phyloP scores from a whole-genome alignment of 2,113 vertebrate genomes.

The Mystacornis crossleyi region DNA sequence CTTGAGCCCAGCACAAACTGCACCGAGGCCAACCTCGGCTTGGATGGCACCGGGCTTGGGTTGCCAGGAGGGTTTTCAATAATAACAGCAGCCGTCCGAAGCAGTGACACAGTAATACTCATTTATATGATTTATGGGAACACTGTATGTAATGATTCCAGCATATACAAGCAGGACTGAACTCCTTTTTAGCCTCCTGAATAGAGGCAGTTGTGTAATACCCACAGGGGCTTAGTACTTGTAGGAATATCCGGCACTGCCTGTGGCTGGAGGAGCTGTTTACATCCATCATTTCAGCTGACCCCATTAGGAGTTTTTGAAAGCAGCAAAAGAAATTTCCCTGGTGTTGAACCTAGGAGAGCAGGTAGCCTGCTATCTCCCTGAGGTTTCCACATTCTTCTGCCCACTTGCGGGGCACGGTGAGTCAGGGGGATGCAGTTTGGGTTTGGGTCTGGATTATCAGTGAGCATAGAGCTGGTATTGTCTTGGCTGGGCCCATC shows the following conservation, averaged over 20 bases:
- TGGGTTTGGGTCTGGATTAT: conserved; percentile 25
- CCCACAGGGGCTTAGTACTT: conserved; percentile 40
- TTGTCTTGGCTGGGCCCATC: conserved; percentile 55
- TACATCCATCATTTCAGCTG: conserved; percentile 30
- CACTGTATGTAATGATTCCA: conserved; percentile 36
- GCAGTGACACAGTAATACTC: conserved; percentile 19
- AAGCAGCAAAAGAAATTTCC: not conserved
- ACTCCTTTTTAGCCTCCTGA: conserved; percentile 55
- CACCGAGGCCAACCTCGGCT: not conserved
- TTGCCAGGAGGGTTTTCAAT: conserved; percentile 42
- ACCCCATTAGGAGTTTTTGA: not conserved
- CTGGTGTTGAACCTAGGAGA: not conserved
- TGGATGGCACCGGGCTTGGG: not conserved
- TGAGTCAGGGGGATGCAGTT: not conserved
- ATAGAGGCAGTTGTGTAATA: conserved; percentile 50
- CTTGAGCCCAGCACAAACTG: not conserved
- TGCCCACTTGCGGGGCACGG: not conserved
- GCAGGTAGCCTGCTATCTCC: not conserved
- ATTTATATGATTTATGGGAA: conserved; percentile 58
- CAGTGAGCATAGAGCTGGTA: conserved; percentile 25
- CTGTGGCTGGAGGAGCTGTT: conserved; percentile 33
- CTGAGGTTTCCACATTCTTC: not conserved
- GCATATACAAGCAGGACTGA: conserved; percentile 60
- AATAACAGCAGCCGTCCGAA: conserved; percentile 33
- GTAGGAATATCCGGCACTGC: conserved; percentile 24